phyloP scores from a whole-genome alignment of 1,140 invertebrate species.

The Andricus grossulariae region DNA sequence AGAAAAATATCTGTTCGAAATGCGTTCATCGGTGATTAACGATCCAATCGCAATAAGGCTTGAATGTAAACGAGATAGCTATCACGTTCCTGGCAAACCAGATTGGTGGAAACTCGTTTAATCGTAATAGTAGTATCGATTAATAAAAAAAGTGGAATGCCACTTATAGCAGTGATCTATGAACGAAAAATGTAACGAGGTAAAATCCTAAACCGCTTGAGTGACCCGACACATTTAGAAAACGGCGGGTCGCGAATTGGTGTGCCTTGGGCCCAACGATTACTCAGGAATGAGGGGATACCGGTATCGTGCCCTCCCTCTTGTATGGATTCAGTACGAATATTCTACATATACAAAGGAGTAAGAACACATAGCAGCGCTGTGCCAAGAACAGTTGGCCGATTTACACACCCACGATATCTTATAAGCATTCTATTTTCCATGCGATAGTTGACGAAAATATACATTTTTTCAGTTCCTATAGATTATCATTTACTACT shows the following conservation, averaged over 20 bases:
- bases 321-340: constrained; percentile 41
- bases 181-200: neutral
- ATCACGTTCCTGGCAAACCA: neutral
- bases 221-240: constrained; percentile 65
- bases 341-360: neutral
- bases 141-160: neutral
- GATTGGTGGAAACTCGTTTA: constrained; percentile 22
- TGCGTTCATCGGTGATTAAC: constrained; percentile 16
- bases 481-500: neutral
- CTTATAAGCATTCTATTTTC: constrained; percentile 40
- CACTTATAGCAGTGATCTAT: neutral
- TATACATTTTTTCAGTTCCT: constrained; percentile 29
- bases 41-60: neutral
- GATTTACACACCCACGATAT: constrained; percentile 34
- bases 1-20: constrained; percentile 1
- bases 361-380: constrained; percentile 38
- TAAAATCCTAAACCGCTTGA: constrained; percentile 20
- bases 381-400: constrained; percentile 42
- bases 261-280: constrained; percentile 70
- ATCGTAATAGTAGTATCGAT: neutral
- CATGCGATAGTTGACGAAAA: constrained; percentile 31
- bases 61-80: constrained; percentile 12
- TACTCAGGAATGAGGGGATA: constrained; percentile 75
- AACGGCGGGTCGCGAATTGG: constrained; percentile 65
- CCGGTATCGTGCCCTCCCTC: constrained; percentile 71